Evolutionary conservation across 2,797 vertebrate genomes (phyloP), one percentile per base, ranked within the genome.

Genomic region (Danio kyathit): DNA sequence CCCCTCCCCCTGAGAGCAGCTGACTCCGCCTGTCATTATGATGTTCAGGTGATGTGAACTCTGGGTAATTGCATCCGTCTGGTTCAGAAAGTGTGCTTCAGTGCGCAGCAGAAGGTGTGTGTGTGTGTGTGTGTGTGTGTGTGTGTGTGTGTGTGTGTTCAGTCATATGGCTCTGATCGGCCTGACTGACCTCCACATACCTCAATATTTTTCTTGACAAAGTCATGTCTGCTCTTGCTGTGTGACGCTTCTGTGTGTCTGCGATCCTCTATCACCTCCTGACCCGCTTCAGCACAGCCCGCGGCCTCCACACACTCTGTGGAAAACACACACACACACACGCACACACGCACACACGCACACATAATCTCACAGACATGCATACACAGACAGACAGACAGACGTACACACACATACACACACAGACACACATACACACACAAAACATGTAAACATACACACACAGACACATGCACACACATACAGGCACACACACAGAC

Each of bases 191-290:
- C 90, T 90, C 83, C 83, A 92, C 95, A 93, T 94, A 98, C 97
- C 96, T 98, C 94, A 78, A 97, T 96, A 89, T 98, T 98, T 91
- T 93, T 95, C 89, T 92, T 96, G 89, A 98, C 91, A 91, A 97
- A 97, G 93, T 96, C 91, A 79, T 94, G 92, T 87, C 77, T 93
- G 74, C 69, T 89, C 89, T 92, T 95, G 88, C 75, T 83, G 83
- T 83, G 89, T 74, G 71, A 75, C 81, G 83, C 76, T 63, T 76
- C 82, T 78, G 41, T 70, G 71, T 66, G 85, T 74, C 88, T 90
- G 86, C 74, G 87, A 72, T 82, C 82, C 38, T 51, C 85, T 14
- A 64, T 82, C 70, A 86, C 88, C 79, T 83, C 86, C n/a, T 56
- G 64, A 80, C 71, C 76, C 74, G 3, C 63, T 85, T 89, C 83